Evolutionary conservation across 2,113 vertebrate genomes (phyloP), one percentile per base, ranked within the genome.

Genomic region (Halichoerus grypus): DNA sequence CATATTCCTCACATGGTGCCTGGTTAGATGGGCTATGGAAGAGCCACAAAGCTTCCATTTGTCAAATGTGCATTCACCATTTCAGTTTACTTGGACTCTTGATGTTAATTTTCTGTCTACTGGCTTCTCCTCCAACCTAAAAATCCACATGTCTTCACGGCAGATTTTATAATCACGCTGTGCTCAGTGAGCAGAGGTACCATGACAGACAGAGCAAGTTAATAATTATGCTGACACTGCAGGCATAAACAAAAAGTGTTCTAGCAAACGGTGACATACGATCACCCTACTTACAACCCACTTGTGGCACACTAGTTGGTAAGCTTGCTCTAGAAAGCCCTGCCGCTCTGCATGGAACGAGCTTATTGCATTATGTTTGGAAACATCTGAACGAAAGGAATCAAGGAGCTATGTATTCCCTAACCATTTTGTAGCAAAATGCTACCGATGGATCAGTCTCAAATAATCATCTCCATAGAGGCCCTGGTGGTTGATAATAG

Each of bases 51-150:
- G 86, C 53, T 83, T 69, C 3, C 16, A 46, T 82, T 83, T 97
- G 53, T 83, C 80, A 92, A 82, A 82, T 49, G 5, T 8, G 69
- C 36, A 82, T 59, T 79, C n/a, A 74, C 39, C 72, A 42, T 33
- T 76, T 72, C 18, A 72, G 53, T 21, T 55, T 11, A 72, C 1
- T 79, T 89, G 33, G 6, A n/a, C 4, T 22, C 33, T 63, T 7
- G 22, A 77, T 51, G 28, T 5, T 86, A 31, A 65, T 85, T 95
- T 94, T 72, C 42, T 81, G 59, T 86, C 71, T 82, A 19, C 51
- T 94, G 61, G 49, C 69, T 97, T 93, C 55, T 49, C 42, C 51
- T 86, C 59, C 46, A 57, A 97, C 46, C 31, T 63, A 80, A 86
- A 96, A 57, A 79, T 65, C 71, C 16, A 55, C 31, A 39, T 71